These are phyloP conservation scores for Phengaris arion DNA, from an alignment of 2,888 invertebrate genomes.

Conservation along the genomic window DNA sequence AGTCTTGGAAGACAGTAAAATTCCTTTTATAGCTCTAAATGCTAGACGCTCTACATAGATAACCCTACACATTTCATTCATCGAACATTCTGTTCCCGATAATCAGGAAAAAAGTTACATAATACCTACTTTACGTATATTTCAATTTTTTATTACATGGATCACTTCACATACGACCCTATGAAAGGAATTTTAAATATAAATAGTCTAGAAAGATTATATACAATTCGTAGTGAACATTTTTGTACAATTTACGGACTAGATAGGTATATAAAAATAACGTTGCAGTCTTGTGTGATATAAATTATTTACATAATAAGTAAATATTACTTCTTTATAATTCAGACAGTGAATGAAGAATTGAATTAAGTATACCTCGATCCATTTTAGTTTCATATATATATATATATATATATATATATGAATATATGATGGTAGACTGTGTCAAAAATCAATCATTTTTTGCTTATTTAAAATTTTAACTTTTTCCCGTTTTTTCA, in stretches of 20 bases:
- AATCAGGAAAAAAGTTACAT: constrained; percentile 1
- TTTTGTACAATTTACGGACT: constrained; percentile 54
- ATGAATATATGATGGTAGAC: too few species aligned
- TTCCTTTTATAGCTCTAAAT: constrained; percentile 46
- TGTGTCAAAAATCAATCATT: too few species aligned
- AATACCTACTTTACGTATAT: not conserved
- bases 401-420: too few species aligned
- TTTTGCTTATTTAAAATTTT: too few species aligned
- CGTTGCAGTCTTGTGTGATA: constrained; percentile 13
- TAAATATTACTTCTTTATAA: not conserved
- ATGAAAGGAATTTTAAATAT: constrained; percentile 53
- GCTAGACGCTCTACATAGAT: not conserved
- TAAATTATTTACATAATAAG: not conserved
- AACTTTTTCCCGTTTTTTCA: too few species aligned
- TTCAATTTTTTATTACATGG: too few species aligned
- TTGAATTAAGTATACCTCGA: not conserved
- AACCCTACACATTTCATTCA: not conserved
- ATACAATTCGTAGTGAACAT: constrained; percentile 48
- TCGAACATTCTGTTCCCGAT: constrained; percentile 7
- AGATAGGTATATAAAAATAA: constrained; percentile 39
- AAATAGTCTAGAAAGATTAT: constrained; percentile 42
- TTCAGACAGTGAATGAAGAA: too few species aligned
- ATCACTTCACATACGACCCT: constrained; percentile 4
- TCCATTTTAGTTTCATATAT: too few species aligned
- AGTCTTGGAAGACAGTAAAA: constrained; percentile 63